These are phyloP conservation scores for Eupithecia tripunctaria DNA, from an alignment of 2,888 invertebrate genomes.

Conservation along the genomic window DNA sequence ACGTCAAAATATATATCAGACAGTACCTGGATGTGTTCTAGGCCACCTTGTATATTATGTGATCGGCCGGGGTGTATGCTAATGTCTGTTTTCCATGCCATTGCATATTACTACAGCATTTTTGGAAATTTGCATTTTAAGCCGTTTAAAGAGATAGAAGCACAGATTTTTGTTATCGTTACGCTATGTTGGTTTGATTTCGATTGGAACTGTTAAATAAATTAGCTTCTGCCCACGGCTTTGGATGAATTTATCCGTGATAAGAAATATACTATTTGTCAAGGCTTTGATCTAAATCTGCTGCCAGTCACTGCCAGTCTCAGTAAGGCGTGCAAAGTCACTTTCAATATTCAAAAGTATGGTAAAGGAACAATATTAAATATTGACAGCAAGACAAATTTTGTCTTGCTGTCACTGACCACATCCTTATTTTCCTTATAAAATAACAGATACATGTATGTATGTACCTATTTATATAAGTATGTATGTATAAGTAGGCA, in stretches of 20 bases:
- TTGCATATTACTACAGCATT: background rate
- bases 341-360: no score
- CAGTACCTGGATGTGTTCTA: background rate
- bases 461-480: no score
- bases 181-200: background rate
- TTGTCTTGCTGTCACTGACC: no score
- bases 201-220: background rate
- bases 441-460: no score
- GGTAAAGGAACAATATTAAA: no score
- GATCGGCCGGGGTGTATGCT: background rate
- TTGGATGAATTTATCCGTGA: background rate
- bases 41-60: constrained; percentile 4
- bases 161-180: background rate
- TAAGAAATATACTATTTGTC: no score
- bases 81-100: background rate
- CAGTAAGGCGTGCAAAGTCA: no score
- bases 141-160: background rate
- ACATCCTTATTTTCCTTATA: no score
- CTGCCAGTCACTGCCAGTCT: no score
- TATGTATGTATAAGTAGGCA: no score
- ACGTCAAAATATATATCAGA: background rate
- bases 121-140: background rate
- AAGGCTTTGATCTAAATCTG: no score
- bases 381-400: no score
- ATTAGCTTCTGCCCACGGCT: background rate